These are phyloP conservation scores for Xenops minutus DNA, from an alignment of 2,797 vertebrate genomes.

Conservation along the genomic window DNA sequence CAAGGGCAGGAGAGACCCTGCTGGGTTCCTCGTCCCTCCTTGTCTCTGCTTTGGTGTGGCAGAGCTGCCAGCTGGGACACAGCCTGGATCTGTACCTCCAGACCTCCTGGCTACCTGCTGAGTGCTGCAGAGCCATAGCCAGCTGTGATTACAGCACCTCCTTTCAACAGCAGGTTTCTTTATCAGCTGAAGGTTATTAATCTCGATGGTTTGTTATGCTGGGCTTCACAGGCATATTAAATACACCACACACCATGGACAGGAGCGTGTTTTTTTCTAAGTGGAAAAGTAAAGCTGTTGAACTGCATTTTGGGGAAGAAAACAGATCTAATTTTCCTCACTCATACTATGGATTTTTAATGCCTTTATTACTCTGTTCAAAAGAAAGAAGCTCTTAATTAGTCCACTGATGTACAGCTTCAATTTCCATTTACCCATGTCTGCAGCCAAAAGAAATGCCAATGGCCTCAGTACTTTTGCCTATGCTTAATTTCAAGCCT, in stretches of 20 bases:
- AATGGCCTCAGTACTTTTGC: not conserved
- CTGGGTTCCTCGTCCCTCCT: not conserved
- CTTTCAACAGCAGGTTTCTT: not conserved
- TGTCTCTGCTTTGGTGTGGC: not conserved
- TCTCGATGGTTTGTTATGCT: not conserved
- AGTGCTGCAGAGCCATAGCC: not conserved
- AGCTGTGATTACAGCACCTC: not conserved
- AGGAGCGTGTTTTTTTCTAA: not conserved
- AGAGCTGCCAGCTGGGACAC: not conserved
- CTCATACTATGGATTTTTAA: not conserved
- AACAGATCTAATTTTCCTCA: not conserved
- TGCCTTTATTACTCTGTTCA: not conserved
- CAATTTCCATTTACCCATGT: not conserved
- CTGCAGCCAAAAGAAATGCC: not conserved
- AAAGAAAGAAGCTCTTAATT: not conserved
- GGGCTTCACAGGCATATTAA: not conserved
- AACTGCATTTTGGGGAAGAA: not conserved
- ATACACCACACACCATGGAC: not conserved
- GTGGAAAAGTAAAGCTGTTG: not conserved
- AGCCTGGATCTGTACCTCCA: not conserved
- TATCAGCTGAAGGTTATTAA: not conserved
- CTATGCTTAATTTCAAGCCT: not conserved
- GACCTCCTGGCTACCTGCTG: not conserved
- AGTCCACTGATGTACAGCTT: accelerated
- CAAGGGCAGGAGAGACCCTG: not conserved